These are phyloP conservation scores for Polymixis lichenea DNA, from an alignment of 2,888 invertebrate species.

Conservation along the genomic window DNA sequence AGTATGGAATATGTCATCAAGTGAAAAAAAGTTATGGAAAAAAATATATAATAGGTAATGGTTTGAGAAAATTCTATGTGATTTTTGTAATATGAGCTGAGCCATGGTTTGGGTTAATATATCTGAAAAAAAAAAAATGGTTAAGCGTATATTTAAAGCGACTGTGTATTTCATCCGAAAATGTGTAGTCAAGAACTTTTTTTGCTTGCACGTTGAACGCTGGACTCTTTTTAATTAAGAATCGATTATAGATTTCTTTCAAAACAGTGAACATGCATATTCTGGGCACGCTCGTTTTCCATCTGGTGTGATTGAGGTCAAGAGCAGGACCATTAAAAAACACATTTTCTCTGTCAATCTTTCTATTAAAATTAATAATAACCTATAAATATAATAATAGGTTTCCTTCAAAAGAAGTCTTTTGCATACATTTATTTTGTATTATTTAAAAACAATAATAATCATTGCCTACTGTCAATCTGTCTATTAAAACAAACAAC, in stretches of 20 bases:
- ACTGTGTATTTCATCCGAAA: background rate
- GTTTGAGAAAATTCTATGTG: background rate
- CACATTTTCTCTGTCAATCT: no score
- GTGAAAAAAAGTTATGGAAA: background rate
- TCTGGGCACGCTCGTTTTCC: no score
- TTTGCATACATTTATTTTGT: background rate
- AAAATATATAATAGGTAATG: background rate
- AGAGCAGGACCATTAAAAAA: no score
- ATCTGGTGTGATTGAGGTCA: no score
- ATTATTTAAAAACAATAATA: no score
- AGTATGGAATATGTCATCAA: background rate
- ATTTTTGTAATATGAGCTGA: background rate
- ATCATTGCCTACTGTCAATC: background rate
- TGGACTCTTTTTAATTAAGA: background rate
- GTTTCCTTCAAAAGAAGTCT: background rate
- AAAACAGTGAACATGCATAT: no score
- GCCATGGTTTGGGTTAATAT: background rate
- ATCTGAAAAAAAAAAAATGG: background rate
- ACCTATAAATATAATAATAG: no score
- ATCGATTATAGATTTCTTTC: background rate
- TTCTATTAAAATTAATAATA: no score
- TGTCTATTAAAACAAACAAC: slow-evolving; percentile 4
- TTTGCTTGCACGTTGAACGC: background rate
- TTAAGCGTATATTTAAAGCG: background rate
- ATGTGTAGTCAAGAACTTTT: background rate